Evolutionary conservation across 1,140 invertebrate genomes (phyloP).

Genomic region (Drosophila auraria): DNA sequence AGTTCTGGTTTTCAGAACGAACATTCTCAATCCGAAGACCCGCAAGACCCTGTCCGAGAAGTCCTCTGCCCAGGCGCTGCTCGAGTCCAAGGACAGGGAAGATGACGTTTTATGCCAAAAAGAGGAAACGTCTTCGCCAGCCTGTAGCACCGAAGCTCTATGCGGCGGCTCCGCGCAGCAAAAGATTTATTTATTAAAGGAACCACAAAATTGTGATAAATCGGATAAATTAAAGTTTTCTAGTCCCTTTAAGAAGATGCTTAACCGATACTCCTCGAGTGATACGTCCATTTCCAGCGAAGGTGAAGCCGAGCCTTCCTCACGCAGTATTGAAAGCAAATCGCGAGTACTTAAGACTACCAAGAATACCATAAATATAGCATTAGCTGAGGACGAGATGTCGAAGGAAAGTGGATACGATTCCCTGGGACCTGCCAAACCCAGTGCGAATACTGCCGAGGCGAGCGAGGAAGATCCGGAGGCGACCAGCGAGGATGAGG

Average conservation of each 20-base stretch:
- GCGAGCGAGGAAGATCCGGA: slow-evolving; percentile 59
- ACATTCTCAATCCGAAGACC: slow-evolving; percentile 72
- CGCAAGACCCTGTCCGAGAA: slow-evolving; percentile 54
- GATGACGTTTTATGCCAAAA: background rate
- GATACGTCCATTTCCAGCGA: slow-evolving; percentile 78
- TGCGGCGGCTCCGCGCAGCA: slow-evolving; percentile 26
- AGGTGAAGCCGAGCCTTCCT: slow-evolving; percentile 56
- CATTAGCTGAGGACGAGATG: slow-evolving; percentile 34
- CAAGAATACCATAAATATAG: slow-evolving; percentile 30
- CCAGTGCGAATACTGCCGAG: slow-evolving; percentile 26
- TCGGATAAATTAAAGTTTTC: slow-evolving; percentile 31
- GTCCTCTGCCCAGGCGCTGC: slow-evolving; percentile 12
- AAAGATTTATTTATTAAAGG: slow-evolving; percentile 48
- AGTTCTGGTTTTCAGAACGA: slow-evolving; percentile 79
- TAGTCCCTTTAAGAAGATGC: slow-evolving; percentile 36
- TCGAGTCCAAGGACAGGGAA: slow-evolving; percentile 20
- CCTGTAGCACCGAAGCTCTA: slow-evolving; percentile 31
- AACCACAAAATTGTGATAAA: slow-evolving; percentile 36
- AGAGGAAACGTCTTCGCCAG: slow-evolving; percentile 2
- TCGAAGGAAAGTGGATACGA: slow-evolving; percentile 66
- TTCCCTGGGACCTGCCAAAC: slow-evolving; percentile 26
- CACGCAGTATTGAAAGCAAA: slow-evolving; percentile 53
- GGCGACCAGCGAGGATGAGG: slow-evolving; percentile 63
- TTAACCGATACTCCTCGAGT: slow-evolving; percentile 72
- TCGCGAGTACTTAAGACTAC: slow-evolving; percentile 38